Evolutionary conservation across 2,797 vertebrate genomes (phyloP).

Genomic region (Crocidura indochinensis): DNA sequence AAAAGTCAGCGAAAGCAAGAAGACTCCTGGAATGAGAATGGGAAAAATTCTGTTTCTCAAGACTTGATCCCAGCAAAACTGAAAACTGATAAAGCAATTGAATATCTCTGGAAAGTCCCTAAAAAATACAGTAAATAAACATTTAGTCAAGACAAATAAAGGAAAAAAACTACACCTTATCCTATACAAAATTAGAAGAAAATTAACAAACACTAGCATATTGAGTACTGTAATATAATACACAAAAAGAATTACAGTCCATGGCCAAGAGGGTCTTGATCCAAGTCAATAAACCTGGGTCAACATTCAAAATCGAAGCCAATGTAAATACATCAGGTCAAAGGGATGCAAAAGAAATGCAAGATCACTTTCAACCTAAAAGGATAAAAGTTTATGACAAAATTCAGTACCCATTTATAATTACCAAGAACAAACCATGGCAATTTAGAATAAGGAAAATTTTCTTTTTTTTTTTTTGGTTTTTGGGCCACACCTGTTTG

Average conservation of each 20-base stretch:
- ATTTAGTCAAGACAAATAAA: too few species aligned
- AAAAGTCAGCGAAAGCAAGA: too few species aligned
- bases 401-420: slow-evolving; percentile 1
- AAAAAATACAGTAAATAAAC: too few species aligned
- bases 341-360: background rate
- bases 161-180: background rate
- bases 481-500: too few species aligned
- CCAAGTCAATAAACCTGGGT: slow-evolving; percentile 8
- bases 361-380: background rate
- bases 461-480: too few species aligned
- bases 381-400: slow-evolving; percentile 31
- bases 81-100: too few species aligned
- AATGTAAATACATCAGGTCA: background rate
- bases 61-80: too few species aligned
- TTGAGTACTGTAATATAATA: slow-evolving; percentile 15
- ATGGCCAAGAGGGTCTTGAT: background rate
- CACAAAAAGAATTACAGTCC: slow-evolving; percentile 29
- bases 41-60: too few species aligned
- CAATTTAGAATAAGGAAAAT: slow-evolving; percentile 25
- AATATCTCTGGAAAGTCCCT: too few species aligned
- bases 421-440: background rate
- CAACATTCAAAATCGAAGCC: slow-evolving; percentile 3
- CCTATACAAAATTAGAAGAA: slow-evolving; percentile 18
- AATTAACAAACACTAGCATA: slow-evolving; percentile 51
- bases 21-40: too few species aligned